A percentile compares a stretch with the other conserved stretches of the same genome.
These are phyloP conservation scores for Zaprionus vittiger DNA, from an alignment of 1,140 invertebrate species.

Conservation along the genomic window DNA sequence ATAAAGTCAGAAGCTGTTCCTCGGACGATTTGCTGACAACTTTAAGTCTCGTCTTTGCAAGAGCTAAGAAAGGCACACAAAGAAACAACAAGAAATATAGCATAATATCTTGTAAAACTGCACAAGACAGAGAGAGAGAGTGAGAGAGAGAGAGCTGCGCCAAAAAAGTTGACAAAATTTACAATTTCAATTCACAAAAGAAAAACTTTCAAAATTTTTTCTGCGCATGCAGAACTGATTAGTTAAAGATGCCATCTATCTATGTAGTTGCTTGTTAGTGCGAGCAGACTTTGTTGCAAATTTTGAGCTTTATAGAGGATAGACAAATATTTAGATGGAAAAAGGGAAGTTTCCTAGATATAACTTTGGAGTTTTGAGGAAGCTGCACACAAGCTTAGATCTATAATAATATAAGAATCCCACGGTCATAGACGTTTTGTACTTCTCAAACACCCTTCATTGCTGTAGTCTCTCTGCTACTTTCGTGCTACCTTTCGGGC, in stretches of 20 bases:
- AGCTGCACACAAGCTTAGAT: background rate
- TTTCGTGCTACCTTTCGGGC: background rate
- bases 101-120: background rate
- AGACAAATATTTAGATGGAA: background rate
- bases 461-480: no score
- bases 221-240: background rate
- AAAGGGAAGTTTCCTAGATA: background rate
- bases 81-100: background rate
- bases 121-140: background rate
- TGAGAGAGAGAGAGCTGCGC: background rate
- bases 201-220: background rate
- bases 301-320: background rate
- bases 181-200: conserved; percentile 4
- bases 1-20: conserved; percentile 28
- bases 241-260: background rate
- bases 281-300: background rate
- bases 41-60: conserved; percentile 24
- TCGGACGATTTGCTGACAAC: conserved; percentile 20
- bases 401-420: no score
- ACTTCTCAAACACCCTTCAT: no score
- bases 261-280: background rate
- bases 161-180: conserved; percentile 1
- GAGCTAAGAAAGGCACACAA: conserved; percentile 7
- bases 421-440: background rate
- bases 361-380: no score